A percentile compares a stretch with the other conserved stretches of the same genome.
Evolutionary conservation across 2,888 invertebrate genomes (phyloP).

Genomic region (Diachrysia chrysitis): DNA sequence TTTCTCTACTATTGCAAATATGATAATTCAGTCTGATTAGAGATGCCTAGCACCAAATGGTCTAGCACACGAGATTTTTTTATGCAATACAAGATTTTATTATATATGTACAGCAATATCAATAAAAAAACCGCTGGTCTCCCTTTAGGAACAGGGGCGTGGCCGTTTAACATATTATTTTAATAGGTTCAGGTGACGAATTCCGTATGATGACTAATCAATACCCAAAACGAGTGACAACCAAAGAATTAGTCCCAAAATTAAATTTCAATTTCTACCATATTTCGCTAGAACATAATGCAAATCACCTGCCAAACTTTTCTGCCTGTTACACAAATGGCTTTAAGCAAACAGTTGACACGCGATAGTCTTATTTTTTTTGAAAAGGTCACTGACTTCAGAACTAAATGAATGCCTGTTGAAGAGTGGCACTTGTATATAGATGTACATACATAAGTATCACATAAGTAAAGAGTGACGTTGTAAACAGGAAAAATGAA

Average conservation of each 20-base stretch:
- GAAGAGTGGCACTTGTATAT: slow-evolving; percentile 47
- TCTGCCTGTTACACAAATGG: slow-evolving; percentile 28
- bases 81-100: no score
- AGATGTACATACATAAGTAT: slow-evolving; percentile 11
- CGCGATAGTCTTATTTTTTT: slow-evolving; percentile 30
- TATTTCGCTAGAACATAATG: slow-evolving; percentile 24
- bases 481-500: slow-evolving; percentile 50
- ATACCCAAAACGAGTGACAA: slow-evolving; percentile 19
- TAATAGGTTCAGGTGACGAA: slow-evolving; percentile 41
- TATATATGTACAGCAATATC: background rate
- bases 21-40: background rate
- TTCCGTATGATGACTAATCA: slow-evolving; percentile 26
- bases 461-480: slow-evolving; percentile 33
- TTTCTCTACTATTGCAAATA: background rate
- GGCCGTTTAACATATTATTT: slow-evolving; percentile 24
- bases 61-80: background rate
- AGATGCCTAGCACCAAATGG: background rate
- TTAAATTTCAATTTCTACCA: slow-evolving; percentile 3
- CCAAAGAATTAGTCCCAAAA: slow-evolving; percentile 15
- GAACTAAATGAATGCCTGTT: slow-evolving; percentile 34
- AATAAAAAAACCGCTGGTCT: background rate
- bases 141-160: background rate
- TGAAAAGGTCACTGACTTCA: slow-evolving; percentile 66
- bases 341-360: slow-evolving; percentile 27
- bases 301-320: slow-evolving; percentile 35